Conservation (phyloP, 2,113 vertebrate species). For the Nipponia nippon region DNA sequence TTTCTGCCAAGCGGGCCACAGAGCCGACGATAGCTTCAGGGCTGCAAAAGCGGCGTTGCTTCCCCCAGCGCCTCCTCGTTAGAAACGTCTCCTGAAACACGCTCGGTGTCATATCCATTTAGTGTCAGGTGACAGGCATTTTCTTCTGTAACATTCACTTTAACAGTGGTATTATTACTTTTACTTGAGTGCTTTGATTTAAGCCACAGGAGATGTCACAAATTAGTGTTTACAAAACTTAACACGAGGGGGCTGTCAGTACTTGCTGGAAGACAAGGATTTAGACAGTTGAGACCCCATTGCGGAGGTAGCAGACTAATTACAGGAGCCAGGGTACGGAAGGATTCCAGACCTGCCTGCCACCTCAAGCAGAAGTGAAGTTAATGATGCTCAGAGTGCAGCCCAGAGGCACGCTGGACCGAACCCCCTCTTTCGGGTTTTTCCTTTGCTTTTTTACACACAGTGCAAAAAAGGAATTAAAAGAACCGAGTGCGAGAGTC, state of each 20-base stretch:
- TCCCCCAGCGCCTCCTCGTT: neutral
- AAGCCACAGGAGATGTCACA: constrained; percentile 60
- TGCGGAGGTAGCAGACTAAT: neutral
- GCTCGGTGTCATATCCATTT: neutral
- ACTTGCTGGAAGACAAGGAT: constrained; percentile 34
- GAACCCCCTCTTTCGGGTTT: neutral
- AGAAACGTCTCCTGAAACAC: constrained; percentile 1
- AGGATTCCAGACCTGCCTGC: neutral
- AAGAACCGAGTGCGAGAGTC: neutral
- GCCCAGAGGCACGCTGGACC: neutral
- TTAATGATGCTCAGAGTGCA: neutral
- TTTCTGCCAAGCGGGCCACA: neutral
- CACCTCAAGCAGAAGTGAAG: neutral
- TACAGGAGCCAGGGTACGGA: neutral
- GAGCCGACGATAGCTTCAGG: neutral
- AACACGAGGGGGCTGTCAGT: constrained; percentile 67
- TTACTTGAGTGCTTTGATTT: constrained; percentile 58
- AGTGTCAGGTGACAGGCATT: constrained; percentile 9
- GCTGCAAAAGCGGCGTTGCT: rapidly evolving
- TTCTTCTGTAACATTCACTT: constrained; percentile 1
- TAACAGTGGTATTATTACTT: constrained; percentile 48
- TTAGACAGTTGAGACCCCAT: constrained; percentile 24
- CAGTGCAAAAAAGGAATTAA: neutral
- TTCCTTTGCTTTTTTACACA: neutral
- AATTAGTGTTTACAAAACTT: constrained; percentile 68